Conservation (phyloP, 2,113 vertebrate genomes). For the Tragelaphus strepsiceros region DNA sequence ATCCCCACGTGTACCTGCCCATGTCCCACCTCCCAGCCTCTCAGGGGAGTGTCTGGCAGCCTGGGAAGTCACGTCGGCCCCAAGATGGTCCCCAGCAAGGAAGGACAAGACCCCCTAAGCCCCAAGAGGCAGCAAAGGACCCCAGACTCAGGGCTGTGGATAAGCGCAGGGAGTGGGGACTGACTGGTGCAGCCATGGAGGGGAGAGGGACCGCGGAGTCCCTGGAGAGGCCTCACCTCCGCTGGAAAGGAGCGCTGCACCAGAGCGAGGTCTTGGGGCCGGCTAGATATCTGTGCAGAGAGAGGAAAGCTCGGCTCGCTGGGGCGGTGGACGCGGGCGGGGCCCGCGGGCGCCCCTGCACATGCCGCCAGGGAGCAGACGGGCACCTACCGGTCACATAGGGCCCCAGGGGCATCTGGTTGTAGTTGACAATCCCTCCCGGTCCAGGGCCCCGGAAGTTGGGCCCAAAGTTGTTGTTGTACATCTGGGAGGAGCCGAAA, state of each 20-base stretch:
- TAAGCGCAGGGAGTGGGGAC: fast-evolving
- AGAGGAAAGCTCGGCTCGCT: conserved; percentile 56
- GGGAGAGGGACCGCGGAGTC: fast-evolving
- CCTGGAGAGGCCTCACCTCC: conserved; percentile 71
- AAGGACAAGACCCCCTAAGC: not conserved
- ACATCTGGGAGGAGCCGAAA: conserved; percentile 94
- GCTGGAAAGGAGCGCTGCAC: conserved; percentile 68
- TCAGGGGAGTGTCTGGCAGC: not conserved
- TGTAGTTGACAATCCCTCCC: conserved; percentile 96
- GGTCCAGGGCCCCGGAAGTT: conserved; percentile 92
- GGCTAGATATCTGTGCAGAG: conserved; percentile 82
- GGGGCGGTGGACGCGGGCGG: not conserved
- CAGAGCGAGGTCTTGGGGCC: conserved; percentile 57
- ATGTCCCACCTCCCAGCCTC: not conserved
- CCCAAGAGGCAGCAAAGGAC: not conserved
- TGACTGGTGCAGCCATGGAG: not conserved
- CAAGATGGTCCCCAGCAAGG: not conserved
- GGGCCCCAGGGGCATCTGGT: conserved; percentile 98
- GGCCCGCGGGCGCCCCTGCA: not conserved
- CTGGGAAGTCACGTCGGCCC: not conserved
- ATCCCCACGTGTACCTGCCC: not conserved
- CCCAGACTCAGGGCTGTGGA: not conserved
- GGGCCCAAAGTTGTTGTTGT: conserved; percentile 89
- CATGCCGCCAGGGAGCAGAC: not conserved
- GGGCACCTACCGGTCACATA: conserved; percentile 92